Evolutionary conservation across 2,113 vertebrate genomes (phyloP).

Genomic region (Hypanus sabinus): DNA sequence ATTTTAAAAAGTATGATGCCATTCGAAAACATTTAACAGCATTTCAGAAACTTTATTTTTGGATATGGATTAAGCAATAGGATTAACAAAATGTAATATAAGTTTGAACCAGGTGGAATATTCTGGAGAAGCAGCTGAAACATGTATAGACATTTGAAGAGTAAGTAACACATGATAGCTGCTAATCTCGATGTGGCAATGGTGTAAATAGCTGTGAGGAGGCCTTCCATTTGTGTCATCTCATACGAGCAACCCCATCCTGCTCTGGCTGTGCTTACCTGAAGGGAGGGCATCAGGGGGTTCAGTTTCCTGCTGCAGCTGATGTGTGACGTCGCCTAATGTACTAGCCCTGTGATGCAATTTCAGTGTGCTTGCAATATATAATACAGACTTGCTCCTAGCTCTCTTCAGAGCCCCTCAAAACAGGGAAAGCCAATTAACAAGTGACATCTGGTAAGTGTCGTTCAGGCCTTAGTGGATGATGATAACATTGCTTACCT

Average conservation of each 20-base stretch:
- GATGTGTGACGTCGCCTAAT: not conserved
- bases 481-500: not conserved
- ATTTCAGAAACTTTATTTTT: not conserved
- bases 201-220: not conserved
- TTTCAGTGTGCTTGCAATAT: not conserved
- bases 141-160: not conserved
- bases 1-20: not conserved
- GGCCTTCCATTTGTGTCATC: not conserved
- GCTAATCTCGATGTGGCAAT: not conserved
- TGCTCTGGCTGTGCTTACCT: not conserved
- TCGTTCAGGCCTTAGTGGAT: not conserved
- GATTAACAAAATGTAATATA: not conserved
- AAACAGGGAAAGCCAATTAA: not conserved
- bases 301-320: not conserved
- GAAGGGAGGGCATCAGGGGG: not conserved
- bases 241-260: not conserved
- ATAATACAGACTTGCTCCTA: not conserved
- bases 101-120: not conserved
- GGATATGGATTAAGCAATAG: not conserved
- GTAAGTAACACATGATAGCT: not conserved
- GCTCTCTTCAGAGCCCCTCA: not conserved
- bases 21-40: not conserved
- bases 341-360: not conserved
- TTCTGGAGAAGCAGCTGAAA: not conserved
- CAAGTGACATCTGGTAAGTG: not conserved